Evolutionary conservation across 2,797 vertebrate species (phyloP).

Genomic region (Liparis tanakae): DNA sequence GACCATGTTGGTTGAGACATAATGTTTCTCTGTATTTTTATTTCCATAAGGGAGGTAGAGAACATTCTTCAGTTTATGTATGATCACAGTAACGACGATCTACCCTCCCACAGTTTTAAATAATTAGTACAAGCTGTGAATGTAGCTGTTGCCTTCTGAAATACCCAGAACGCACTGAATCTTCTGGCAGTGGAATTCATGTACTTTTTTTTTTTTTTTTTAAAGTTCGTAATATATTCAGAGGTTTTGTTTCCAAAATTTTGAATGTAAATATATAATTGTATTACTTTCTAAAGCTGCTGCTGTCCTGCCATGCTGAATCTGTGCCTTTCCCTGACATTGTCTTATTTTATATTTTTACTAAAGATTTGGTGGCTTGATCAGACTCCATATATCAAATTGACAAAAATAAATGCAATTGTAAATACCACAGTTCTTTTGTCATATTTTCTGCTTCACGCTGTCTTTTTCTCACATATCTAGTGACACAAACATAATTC

Average conservation of each 20-base stretch:
- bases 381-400: constrained; percentile 70
- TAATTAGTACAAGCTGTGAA: constrained; percentile 71
- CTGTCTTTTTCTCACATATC: neutral
- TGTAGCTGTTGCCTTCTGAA: constrained; percentile 74
- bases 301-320: constrained; percentile 83
- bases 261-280: constrained; percentile 74
- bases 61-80: constrained; percentile 23
- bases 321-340: constrained; percentile 79
- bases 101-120: constrained; percentile 15
- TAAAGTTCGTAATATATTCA: constrained; percentile 71
- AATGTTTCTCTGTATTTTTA: constrained; percentile 15
- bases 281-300: constrained; percentile 79
- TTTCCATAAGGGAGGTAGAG: constrained; percentile 21
- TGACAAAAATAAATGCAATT: constrained; percentile 76
- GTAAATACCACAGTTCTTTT: constrained; percentile 43
- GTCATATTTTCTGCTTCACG: constrained; percentile 28
- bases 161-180: constrained; percentile 66
- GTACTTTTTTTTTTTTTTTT: constrained; percentile 25
- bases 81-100: constrained; percentile 41
- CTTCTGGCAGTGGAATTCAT: constrained; percentile 57
- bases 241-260: constrained; percentile 41
- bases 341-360: constrained; percentile 82
- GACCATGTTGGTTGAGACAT: constrained; percentile 35
- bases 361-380: constrained; percentile 67
- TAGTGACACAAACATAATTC: neutral